A percentile compares a stretch with the other conserved stretches of the same genome.
These are phyloP conservation scores for Vulpes vulpes DNA, from an alignment of 2,113 vertebrate species.

Conservation along the genomic window DNA sequence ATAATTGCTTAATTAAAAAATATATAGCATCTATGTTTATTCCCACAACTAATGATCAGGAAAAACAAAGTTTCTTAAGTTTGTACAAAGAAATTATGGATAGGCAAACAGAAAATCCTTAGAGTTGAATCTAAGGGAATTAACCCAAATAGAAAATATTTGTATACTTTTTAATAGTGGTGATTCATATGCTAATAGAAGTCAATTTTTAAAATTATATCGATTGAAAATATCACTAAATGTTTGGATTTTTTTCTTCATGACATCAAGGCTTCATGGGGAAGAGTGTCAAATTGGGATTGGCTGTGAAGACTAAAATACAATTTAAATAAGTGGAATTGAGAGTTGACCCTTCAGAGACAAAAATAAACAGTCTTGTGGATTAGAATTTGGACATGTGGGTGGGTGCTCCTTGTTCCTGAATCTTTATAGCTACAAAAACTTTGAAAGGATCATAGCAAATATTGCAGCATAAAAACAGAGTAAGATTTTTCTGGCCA, in stretches of 20 bases:
- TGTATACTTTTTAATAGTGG: neutral
- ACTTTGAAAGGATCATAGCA: neutral
- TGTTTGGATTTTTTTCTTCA: neutral
- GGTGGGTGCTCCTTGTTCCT: neutral
- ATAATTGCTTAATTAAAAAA: slow-evolving; percentile 60
- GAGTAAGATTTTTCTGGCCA: neutral
- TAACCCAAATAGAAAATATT: neutral
- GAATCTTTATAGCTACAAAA: neutral
- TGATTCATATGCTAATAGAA: neutral
- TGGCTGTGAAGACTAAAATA: neutral
- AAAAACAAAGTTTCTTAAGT: neutral
- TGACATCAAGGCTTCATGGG: neutral
- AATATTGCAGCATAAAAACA: neutral
- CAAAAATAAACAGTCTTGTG: neutral
- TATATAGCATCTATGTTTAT: neutral
- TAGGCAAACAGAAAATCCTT: slow-evolving; percentile 4
- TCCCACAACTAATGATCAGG: neutral
- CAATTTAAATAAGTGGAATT: neutral
- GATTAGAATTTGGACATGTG: neutral
- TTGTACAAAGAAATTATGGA: slow-evolving; percentile 20
- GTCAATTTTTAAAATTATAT: slow-evolving; percentile 27
- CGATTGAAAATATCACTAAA: slow-evolving; percentile 14
- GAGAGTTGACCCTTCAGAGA: neutral
- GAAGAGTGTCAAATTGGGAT: neutral
- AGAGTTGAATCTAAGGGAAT: neutral